Base-by-base conservation (phyloP, 2,113 vertebrate genomes). In the Regulus satrapa region DNA sequence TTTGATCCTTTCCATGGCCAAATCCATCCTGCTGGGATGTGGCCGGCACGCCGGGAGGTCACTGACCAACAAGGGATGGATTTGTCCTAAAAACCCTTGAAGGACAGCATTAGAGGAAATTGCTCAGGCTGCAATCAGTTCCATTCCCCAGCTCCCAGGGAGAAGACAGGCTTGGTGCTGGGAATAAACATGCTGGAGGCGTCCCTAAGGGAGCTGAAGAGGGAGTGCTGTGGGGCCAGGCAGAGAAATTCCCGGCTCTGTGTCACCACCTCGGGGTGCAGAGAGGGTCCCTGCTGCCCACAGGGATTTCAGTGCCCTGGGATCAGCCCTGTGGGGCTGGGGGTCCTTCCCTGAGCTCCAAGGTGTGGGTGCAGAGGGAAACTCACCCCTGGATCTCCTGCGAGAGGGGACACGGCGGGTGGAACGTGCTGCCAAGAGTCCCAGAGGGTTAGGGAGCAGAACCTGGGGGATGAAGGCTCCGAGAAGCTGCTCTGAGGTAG, bases 401-500 rank as follows among this genome's bases (percentile, higher is more conserved):
- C 13, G 28, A 16, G 38, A 36, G 6, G 26, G 45, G 45, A 26
- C 1, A 1, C 26, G 2, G 15, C 0, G 0, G 9, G 24, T 2
- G 8, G 16, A 59, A 49, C 2, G 20, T 21, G 19, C 55, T 45
- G 46, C 64, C n/a, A 29, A 32, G 21, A 43, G 16, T 32, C n/a
- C 41, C 49, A 11, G 10, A 18, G 58, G 46, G 43, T 8, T 20
- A 2, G 66, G 20, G 28, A 74, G 63, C 36, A 79, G 54, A 21
- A 88, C n/a, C 0, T 1, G 20, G 12, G n/a, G 41, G 36, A 58
- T n/a, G 90, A 83, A 88, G 43, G 43, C 62, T 63, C n/a, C 21
- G 51, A 58, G 66, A 52, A 74, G 0, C 12, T 14, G 28, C 12
- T 1, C 0, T 0, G 16, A 32, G 11, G 6, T 6, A 48, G 71